Evolutionary conservation across 2,113 vertebrate genomes (phyloP), one percentile per base, ranked within the genome.

Genomic region (Mastomys natalensis): DNA sequence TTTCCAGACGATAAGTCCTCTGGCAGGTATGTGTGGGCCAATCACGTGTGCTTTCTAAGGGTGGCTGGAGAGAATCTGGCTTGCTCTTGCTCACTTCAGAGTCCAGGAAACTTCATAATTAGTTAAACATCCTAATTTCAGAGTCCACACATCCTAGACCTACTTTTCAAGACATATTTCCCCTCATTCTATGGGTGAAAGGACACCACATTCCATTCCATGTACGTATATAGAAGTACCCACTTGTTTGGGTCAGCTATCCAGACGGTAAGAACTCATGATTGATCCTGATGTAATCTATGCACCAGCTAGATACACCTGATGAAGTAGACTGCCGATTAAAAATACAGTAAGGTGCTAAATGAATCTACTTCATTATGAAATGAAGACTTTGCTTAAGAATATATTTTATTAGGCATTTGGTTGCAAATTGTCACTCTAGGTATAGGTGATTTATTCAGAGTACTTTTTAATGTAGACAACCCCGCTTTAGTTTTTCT

Each of bases 321-420:
- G 87, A 86, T 97, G 95, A 96, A 92, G 70, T 0, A 13, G 93
- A 64, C 29, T 31, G 53, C 96, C 92, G 85, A 93, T 95, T 89
- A 92, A 97, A 90, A 93, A 70, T 96, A 98, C 86, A 97, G 96
- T 90, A 97, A 96, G 94, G 96, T 97, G 94, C 55, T 95, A 98
- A 94, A 92, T 95, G 91, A 94, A 97, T 96, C 90, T 96, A 90
- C 93, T 94, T 94, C 96, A 40, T 98, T 97, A 96, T 62, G 97
- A 98, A 98, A 98, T 98, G 93, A 97, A 98, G 62, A 94, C 82
- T 95, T 85, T 64, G 96, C 78, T 95, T 95, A 96, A 95, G 90
- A 98, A 98, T 95, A 96, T 95, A 95, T 86, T 98, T 97, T 97
- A 97, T 97, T 97, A 97, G 91, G 90, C 97, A 98, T 97, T 96